A percentile compares a stretch with the other conserved stretches of the same genome.
Conservation (phyloP, 2,797 vertebrate species). For the Lepilemur septentrionalis region DNA sequence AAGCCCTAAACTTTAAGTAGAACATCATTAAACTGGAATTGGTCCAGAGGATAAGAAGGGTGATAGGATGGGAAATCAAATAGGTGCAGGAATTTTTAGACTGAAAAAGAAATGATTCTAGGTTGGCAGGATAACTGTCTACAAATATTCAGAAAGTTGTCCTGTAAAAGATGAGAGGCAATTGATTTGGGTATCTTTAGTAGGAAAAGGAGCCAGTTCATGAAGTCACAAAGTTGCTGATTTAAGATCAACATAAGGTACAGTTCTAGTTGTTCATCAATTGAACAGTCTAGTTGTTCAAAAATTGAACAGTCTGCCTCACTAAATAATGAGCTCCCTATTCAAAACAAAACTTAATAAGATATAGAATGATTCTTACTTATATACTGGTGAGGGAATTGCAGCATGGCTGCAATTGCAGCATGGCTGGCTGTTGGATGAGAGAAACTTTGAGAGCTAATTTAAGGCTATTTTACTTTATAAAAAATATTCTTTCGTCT, state of each 20-base stretch:
- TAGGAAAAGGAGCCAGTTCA: slow-evolving; percentile 19
- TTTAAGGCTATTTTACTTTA: slow-evolving; percentile 37
- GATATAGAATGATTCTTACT: background rate
- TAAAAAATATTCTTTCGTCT: background rate
- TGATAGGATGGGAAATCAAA: slow-evolving; percentile 47
- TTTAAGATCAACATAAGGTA: slow-evolving; percentile 15
- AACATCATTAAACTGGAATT: slow-evolving; percentile 58
- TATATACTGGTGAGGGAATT: background rate
- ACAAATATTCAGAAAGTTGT: slow-evolving; percentile 41
- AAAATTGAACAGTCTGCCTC: background rate
- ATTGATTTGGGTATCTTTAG: background rate
- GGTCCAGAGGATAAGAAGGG: slow-evolving; percentile 6
- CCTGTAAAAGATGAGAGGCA: slow-evolving; percentile 41
- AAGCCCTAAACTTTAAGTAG: slow-evolving; percentile 51
- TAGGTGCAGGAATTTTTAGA: slow-evolving; percentile 26
- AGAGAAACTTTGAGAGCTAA: slow-evolving; percentile 35
- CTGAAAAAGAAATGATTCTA: slow-evolving; percentile 41
- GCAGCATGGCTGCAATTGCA: too few species aligned
- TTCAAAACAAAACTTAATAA: slow-evolving; percentile 29
- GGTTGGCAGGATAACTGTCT: background rate
- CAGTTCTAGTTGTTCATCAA: background rate
- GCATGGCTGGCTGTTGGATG: background rate
- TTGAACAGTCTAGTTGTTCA: background rate
- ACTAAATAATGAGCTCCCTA: slow-evolving; percentile 10
- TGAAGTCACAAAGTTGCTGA: background rate